Evolutionary conservation across 2,888 invertebrate genomes (phyloP).

Genomic region (Periphyllus acericola): DNA sequence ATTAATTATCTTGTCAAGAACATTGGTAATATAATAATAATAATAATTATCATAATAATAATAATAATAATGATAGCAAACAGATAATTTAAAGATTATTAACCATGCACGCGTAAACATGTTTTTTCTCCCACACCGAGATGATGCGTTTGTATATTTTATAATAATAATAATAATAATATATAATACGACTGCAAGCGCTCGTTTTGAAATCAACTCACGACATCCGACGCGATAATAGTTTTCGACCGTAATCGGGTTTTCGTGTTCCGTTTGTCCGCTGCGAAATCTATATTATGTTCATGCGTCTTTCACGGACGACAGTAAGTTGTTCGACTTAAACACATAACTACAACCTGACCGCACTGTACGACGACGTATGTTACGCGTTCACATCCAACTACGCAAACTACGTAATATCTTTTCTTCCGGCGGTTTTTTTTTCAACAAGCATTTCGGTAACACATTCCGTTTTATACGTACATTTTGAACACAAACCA

Average conservation of each 20-base stretch:
- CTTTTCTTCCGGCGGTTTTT: no score
- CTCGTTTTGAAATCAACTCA: constrained; percentile 4
- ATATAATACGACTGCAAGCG: no score
- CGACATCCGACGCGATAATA: background rate
- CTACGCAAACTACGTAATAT: no score
- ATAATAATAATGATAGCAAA: background rate
- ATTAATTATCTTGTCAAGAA: constrained; percentile 51
- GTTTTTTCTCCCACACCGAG: constrained; percentile 19
- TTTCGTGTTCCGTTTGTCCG: background rate
- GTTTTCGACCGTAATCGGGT: background rate
- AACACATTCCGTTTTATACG: no score
- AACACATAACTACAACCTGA: no score
- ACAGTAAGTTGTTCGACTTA: no score
- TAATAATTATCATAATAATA: background rate
- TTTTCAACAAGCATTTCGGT: no score
- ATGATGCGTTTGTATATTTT: background rate
- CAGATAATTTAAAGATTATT: constrained; percentile 1
- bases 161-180: no score
- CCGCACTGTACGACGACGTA: no score
- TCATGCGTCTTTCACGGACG: background rate
- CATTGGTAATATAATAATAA: constrained; percentile 1
- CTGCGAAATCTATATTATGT: background rate
- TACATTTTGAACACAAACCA: no score
- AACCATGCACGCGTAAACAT: constrained; percentile 18
- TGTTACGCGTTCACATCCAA: no score